Evolutionary conservation across 2,113 vertebrate species (phyloP), one percentile per base, ranked within the genome.

Genomic region (Lanius ludovicianus): DNA sequence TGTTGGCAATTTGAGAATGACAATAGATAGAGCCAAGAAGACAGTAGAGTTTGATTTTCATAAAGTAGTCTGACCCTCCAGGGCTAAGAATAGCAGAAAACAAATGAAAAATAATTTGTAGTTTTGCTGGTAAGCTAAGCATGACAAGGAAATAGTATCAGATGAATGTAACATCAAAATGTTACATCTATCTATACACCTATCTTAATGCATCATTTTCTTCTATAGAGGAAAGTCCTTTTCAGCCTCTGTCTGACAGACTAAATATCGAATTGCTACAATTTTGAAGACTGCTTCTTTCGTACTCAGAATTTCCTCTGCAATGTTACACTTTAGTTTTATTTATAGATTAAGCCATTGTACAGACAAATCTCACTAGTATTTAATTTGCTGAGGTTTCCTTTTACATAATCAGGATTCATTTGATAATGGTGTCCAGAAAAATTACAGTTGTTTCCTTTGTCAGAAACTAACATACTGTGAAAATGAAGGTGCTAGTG

Each of bases 111-210:
- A 82, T 64, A 69, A 81, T 78, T 77, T 33, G 8, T 71, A 88
- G 70, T 68, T 97, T 87, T 97, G 75, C 62, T 84, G 77, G 30
- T 41, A 94, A 97, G 95, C 82, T 79, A 91, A 96, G 60, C 89
- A 92, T 92, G 84, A 75, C 70, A 87, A 93, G 25, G n/a, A 96
- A 96, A 94, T 42, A 67, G n/a, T 77, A 77, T 28, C 77, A 37
- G 76, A 95, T 89, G n/a, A 93, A 93, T 77, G 70, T 21, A 86
- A 95, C 33, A 53, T 87, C 75, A 68, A 84, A 84, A 95, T 65
- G 13, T 41, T 84, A 42, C 42, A 90, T 64, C 37, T 93, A 56
- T 83, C 60, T 78, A 53, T 75, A 67, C 23, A n/a, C 7, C 37
- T 46, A 65, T 65, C 60, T 90, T 42, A 65, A 90, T 42, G 13